A percentile compares a stretch with the other conserved stretches of the same genome.
phyloP scores from a whole-genome alignment of 1,140 invertebrate genomes.

The Lineus longissimus region DNA sequence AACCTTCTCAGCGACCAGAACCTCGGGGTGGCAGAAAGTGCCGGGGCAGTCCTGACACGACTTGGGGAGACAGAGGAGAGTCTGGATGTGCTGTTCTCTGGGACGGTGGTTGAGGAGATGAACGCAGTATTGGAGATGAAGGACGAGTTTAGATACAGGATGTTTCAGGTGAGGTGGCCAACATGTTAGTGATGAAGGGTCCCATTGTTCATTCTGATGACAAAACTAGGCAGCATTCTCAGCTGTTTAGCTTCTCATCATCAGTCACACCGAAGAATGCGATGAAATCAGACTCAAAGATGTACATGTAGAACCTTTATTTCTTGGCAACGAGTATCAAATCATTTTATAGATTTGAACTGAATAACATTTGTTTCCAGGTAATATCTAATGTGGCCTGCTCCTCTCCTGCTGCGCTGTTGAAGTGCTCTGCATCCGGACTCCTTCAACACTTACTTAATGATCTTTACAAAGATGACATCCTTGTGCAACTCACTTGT shows the following conservation, averaged over 20 bases:
- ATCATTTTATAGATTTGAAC: background rate
- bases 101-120: constrained; percentile 56
- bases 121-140: constrained; percentile 55
- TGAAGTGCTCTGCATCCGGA: constrained; percentile 59
- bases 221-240: background rate
- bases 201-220: background rate
- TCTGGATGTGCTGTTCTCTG: constrained; percentile 55
- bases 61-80: constrained; percentile 49
- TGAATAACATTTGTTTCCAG: constrained; percentile 57
- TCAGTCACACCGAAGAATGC: background rate
- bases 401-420: constrained; percentile 59
- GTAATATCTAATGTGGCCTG: constrained; percentile 65
- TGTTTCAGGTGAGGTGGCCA: constrained; percentile 61
- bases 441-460: constrained; percentile 66
- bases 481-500: constrained; percentile 72
- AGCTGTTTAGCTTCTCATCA: background rate
- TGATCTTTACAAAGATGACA: constrained; percentile 66
- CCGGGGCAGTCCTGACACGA: constrained; percentile 43
- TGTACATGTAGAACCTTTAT: background rate
- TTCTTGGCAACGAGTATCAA: background rate
- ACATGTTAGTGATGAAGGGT: constrained; percentile 25
- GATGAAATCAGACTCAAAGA: background rate
- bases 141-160: constrained; percentile 60
- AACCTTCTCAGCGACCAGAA: constrained; percentile 61
- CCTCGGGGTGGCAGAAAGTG: constrained; percentile 60